These are phyloP conservation scores for Eira barbara DNA, from an alignment of 2,113 vertebrate genomes.

Conservation along the genomic window DNA sequence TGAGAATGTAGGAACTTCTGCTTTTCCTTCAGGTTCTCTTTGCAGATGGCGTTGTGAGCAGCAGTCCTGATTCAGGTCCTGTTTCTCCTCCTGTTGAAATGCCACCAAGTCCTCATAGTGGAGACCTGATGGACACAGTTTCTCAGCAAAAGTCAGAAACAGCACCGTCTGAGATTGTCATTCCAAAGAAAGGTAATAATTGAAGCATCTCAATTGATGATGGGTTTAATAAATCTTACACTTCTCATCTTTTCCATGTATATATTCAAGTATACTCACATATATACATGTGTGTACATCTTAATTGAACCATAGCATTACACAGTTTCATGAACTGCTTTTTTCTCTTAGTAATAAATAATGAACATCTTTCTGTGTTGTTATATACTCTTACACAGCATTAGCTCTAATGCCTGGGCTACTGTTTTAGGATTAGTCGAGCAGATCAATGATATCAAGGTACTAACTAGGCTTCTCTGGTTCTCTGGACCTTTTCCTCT, in stretches of 20 bases:
- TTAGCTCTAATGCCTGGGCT: background rate
- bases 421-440: background rate
- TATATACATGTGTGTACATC: background rate
- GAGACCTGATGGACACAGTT: background rate
- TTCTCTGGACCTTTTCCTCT: background rate
- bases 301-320: background rate
- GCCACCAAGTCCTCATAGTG: background rate
- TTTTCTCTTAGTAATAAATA: background rate
- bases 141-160: slow-evolving; percentile 56
- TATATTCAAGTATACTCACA: background rate
- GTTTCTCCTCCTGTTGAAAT: slow-evolving; percentile 65
- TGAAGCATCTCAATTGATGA: background rate
- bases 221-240: background rate
- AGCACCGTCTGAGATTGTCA: slow-evolving; percentile 19
- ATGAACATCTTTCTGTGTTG: background rate
- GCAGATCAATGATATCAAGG: too few relatives aligned
- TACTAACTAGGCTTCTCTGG: background rate
- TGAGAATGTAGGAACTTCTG: background rate
- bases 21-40: slow-evolving; percentile 88
- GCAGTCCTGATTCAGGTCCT: slow-evolving; percentile 87
- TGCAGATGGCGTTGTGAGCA: slow-evolving; percentile 90
- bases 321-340: background rate
- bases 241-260: background rate
- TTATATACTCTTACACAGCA: background rate
- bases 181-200: slow-evolving; percentile 81